These are phyloP conservation scores for Siniperca knerii DNA, from an alignment of 2,113 vertebrate species.

Conservation along the genomic window DNA sequence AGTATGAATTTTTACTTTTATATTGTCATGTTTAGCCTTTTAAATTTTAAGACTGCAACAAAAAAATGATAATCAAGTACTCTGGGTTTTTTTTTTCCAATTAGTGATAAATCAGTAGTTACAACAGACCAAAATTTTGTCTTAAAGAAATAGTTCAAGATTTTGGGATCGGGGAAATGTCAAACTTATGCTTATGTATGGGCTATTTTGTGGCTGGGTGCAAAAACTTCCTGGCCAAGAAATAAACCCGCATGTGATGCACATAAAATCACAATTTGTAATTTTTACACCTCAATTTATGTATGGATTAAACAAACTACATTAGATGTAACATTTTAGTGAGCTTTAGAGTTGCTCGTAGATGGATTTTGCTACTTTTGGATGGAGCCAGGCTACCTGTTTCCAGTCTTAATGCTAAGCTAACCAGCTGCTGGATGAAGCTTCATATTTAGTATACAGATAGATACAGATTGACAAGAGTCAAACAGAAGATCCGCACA, in stretches of 20 bases:
- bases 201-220: neutral
- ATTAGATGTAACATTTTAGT: no score
- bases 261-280: neutral
- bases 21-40: neutral
- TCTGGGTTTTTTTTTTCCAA: no score
- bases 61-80: neutral
- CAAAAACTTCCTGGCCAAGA: neutral
- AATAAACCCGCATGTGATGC: neutral
- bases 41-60: neutral
- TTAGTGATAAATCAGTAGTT: neutral
- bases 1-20: neutral
- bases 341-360: no score
- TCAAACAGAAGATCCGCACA: no score
- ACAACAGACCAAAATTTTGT: neutral
- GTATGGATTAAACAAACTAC: no score
- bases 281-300: no score
- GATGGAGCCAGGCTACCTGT: neutral
- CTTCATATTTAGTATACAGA: neutral
- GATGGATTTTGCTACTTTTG: no score
- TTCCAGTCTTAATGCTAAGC: slow-evolving; percentile 4
- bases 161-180: no score
- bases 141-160: no score
- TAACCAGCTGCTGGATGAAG: neutral
- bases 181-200: no score
- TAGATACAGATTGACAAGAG: neutral